Evolutionary conservation across 2,113 vertebrate species (phyloP), one percentile per base, ranked within the genome.

Genomic region (Lophura nycthemera): DNA sequence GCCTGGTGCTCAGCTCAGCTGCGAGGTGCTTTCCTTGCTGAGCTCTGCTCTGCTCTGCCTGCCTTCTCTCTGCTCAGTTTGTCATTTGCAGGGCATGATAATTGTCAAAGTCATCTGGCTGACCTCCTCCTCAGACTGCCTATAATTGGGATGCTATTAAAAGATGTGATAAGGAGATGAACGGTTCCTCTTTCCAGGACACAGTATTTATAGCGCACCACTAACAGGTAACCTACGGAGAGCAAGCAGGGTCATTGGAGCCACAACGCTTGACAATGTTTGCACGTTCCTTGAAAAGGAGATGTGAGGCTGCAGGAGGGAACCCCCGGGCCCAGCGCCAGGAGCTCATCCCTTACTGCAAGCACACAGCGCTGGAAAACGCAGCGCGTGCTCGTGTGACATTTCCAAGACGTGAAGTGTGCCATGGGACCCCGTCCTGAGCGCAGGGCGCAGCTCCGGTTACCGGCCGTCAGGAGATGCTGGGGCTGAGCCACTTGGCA

Each of bases 171-270:
- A 59, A 66, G 42, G 89, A 38, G n/a, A 72, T 20, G 91, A 83
- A 20, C 25, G 2, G 45, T 18, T 50, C 69, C 24, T 72, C 75
- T 83, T 86, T 47, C 56, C 93, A 94, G 88, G 67, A 47, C 63
- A 2, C 0, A 8, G 11, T 50, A 75, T 93, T 96, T 83, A 86
- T 56, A 86, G 67, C 2, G 0, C 0, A 9, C 5, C 48, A 1
- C 66, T 10, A 20, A 3, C 56, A 74, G 87, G 72, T 67, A 60
- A 40, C 69, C 30, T 11, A 0, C 16, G 65, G 0, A 16, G 40
- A 50, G 57, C 38, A 11, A 43, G 38, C 1, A 13, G 69, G 8
- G 34, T 17, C 50, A 2, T 59, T 4, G 11, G 78, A 65, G 60
- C 34, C 38, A 21, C 50, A 6, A 3, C 1, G 0, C 52, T 61